phyloP scores from a whole-genome alignment of 2,888 invertebrate genomes.

The Diogma glabrata region DNA sequence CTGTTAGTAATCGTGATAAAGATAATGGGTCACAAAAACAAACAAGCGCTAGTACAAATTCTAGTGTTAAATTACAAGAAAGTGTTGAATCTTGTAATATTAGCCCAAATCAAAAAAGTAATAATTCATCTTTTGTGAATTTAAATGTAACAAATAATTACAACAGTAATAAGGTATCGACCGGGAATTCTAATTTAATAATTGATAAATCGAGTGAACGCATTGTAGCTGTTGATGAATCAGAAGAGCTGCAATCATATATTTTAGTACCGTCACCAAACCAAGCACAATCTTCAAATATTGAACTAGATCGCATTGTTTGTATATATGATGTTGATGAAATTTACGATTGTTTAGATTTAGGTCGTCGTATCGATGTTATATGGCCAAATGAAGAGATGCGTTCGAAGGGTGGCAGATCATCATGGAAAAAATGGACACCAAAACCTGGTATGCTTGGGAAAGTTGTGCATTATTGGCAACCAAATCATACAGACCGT shows the following conservation, averaged over 20 bases:
- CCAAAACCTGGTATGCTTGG: conserved; percentile 90
- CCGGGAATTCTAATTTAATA: conserved; percentile 1
- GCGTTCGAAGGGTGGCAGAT: conserved; percentile 74
- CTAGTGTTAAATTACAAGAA: conserved; percentile 15
- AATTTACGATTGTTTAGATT: conserved; percentile 84
- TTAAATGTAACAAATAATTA: conserved; percentile 8
- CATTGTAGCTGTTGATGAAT: not conserved
- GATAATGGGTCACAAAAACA: conserved; percentile 32
- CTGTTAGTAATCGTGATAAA: conserved; percentile 29
- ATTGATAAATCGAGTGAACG: not conserved
- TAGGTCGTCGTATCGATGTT: conserved; percentile 85
- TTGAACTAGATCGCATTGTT: conserved; percentile 33
- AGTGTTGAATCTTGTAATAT: conserved; percentile 16
- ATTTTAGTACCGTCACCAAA: not conserved
- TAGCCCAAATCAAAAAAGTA: conserved; percentile 9
- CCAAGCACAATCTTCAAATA: conserved; percentile 18
- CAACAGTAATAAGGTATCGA: conserved; percentile 9
- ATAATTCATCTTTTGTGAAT: conserved; percentile 8
- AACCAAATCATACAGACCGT: conserved; percentile 82
- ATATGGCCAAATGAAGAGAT: conserved; percentile 89
- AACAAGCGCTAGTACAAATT: conserved; percentile 25
- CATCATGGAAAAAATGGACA: conserved; percentile 83
- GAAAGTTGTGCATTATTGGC: conserved; percentile 87
- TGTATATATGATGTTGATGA: conserved; percentile 35
- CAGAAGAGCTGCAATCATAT: not conserved